Evolutionary conservation across 2,888 invertebrate genomes (phyloP).

Genomic region (Scaptomyza tumidula): DNA sequence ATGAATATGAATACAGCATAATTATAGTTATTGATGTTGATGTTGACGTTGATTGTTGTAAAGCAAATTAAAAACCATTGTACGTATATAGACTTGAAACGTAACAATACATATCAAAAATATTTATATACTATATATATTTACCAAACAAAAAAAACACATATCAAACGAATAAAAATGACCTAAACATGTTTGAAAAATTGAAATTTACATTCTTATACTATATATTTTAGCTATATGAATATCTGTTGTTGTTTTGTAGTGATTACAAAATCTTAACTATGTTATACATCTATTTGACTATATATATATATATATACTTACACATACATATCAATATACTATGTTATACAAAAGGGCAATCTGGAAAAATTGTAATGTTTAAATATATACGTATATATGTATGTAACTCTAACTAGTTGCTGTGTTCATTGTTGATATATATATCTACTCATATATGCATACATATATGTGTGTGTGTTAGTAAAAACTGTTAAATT

Average conservation of each 20-base stretch:
- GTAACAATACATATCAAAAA: slow-evolving; percentile 81
- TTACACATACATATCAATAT: slow-evolving; percentile 37
- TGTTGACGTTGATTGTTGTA: slow-evolving; percentile 33
- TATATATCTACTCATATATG: slow-evolving; percentile 40
- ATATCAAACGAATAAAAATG: slow-evolving; percentile 37
- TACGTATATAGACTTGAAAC: slow-evolving; percentile 81
- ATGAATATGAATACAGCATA: slow-evolving; percentile 27
- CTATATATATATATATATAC: slow-evolving; percentile 39
- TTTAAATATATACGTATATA: background rate
- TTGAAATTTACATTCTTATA: slow-evolving; percentile 21
- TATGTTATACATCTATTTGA: slow-evolving; percentile 47
- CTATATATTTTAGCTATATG: slow-evolving; percentile 41
- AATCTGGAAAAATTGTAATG: slow-evolving; percentile 17
- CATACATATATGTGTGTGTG: slow-evolving; percentile 46
- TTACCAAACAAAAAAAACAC: slow-evolving; percentile 31
- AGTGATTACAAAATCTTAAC: slow-evolving; percentile 23
- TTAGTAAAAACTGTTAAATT: slow-evolving; percentile 56
- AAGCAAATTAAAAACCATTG: slow-evolving; percentile 50
- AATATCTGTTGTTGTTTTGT: slow-evolving; percentile 41
- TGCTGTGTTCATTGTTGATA: slow-evolving; percentile 81
- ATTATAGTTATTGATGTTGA: slow-evolving; percentile 26
- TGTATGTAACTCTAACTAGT: slow-evolving; percentile 63
- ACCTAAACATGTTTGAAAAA: slow-evolving; percentile 16
- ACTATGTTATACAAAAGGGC: slow-evolving; percentile 47
- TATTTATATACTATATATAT: slow-evolving; percentile 51